Evolutionary conservation across 2,888 invertebrate genomes (phyloP).

Genomic region (Rhagophthalmus giganteus): DNA sequence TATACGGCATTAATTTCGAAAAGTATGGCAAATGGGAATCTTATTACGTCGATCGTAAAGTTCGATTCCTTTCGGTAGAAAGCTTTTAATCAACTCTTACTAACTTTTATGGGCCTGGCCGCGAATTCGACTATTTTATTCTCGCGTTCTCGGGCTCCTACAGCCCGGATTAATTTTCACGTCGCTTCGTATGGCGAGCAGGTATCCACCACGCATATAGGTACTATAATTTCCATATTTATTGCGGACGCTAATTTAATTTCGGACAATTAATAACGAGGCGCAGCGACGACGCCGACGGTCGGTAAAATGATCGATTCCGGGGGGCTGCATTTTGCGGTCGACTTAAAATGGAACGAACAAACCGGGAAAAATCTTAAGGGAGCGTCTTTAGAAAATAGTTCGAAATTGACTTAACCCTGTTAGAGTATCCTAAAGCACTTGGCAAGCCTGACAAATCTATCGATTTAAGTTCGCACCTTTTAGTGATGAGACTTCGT

Average conservation of each 20-base stretch:
- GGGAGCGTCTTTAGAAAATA: constrained; percentile 3
- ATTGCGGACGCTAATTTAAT: too few relatives aligned
- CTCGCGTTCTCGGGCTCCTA: too few relatives aligned
- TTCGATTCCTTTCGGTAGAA: not conserved
- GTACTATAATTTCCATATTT: too few relatives aligned
- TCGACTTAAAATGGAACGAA: too few relatives aligned
- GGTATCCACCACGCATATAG: too few relatives aligned
- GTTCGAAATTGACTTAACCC: constrained; percentile 5
- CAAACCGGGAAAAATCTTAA: too few relatives aligned
- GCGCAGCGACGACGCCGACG: too few relatives aligned
- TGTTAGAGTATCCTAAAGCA: not conserved
- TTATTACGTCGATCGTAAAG: not conserved
- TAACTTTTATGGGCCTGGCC: not conserved
- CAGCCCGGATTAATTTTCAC: too few relatives aligned
- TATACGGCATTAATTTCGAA: not conserved
- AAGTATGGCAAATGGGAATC: not conserved
- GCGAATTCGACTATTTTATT: not conserved
- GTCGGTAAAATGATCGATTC: too few relatives aligned
- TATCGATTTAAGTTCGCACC: not conserved
- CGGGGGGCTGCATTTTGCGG: too few relatives aligned
- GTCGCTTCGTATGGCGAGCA: too few relatives aligned
- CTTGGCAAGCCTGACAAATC: not conserved
- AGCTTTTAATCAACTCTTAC: not conserved
- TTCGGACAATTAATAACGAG: too few relatives aligned
- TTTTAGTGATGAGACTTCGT: not conserved